phyloP scores from a whole-genome alignment of 37 sponge, comb jelly and placozoan genomes.

The Theonella swinhoei region DNA sequence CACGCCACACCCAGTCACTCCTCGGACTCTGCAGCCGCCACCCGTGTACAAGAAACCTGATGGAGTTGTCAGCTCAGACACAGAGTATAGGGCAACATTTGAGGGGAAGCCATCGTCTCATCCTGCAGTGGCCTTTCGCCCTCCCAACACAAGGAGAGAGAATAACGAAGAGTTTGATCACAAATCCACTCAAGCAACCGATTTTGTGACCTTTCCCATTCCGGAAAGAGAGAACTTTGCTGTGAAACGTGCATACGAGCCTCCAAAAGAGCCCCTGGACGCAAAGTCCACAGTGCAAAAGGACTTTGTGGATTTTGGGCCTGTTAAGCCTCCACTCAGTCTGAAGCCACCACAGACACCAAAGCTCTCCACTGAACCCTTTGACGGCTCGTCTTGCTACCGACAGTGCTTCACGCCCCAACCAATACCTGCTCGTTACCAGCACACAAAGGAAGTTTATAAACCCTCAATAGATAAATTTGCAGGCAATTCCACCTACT shows the following conservation, averaged over 20 bases:
- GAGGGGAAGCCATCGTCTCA: slow-evolving; percentile 30
- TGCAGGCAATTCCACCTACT: slow-evolving; percentile 35
- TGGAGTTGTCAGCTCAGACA: slow-evolving; percentile 44
- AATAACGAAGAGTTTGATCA: slow-evolving; percentile 22
- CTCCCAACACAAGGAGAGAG: slow-evolving; percentile 3
- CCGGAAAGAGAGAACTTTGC: slow-evolving; percentile 19
- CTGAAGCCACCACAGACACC: slow-evolving; percentile 53
- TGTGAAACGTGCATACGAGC: slow-evolving; percentile 44
- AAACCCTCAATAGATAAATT: slow-evolving; percentile 48
- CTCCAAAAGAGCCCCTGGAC: slow-evolving; percentile 62
- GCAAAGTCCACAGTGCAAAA: slow-evolving; percentile 46
- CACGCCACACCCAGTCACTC: slow-evolving; percentile 42
- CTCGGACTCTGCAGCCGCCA: slow-evolving; percentile 11
- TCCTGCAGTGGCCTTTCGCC: slow-evolving; percentile 42
- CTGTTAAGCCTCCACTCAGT: slow-evolving; percentile 12
- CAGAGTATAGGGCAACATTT: slow-evolving; percentile 58
- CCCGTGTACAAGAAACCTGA: slow-evolving; percentile 40
- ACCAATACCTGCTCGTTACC: slow-evolving; percentile 35
- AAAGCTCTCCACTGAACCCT: slow-evolving; percentile 45
- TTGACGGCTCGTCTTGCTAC: slow-evolving; percentile 63
- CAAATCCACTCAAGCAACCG: slow-evolving; percentile 52
- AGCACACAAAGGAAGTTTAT: slow-evolving; percentile 44
- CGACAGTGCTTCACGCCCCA: slow-evolving; percentile 19
- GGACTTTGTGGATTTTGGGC: slow-evolving; percentile 47
- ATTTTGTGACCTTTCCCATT: slow-evolving; percentile 44